Conservation (phyloP, 2,113 vertebrate genomes). For the Murina feae region DNA sequence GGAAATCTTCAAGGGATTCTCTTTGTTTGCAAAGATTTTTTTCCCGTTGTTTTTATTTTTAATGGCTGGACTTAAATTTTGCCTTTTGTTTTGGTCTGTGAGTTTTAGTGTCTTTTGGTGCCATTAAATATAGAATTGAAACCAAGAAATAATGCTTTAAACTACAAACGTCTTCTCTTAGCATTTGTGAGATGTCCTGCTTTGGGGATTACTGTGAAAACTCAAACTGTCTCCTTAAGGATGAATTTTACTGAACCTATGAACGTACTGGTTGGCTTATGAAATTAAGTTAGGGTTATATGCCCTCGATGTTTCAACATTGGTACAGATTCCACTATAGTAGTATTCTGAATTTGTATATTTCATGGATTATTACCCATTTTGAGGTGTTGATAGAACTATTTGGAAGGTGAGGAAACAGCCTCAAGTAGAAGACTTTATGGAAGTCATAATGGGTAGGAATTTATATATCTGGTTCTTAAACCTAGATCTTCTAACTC, state of each 20-base stretch:
- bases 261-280: neutral
- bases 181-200: conserved; percentile 16
- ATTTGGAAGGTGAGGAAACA: conserved; percentile 29
- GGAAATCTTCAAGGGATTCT: conserved; percentile 32
- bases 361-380: neutral
- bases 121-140: conserved; percentile 22
- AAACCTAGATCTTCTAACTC: neutral
- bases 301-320: neutral
- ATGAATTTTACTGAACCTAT: neutral
- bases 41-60: neutral
- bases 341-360: neutral
- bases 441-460: neutral
- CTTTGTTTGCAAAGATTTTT: conserved; percentile 55
- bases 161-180: neutral
- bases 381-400: neutral
- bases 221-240: neutral
- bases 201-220: neutral
- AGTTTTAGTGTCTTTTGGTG: neutral
- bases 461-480: neutral
- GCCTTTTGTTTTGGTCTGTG: neutral
- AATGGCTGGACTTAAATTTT: neutral
- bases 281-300: conserved; percentile 25
- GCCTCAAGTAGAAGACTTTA: neutral
- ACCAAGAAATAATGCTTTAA: conserved; percentile 28
- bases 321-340: neutral